These are phyloP conservation scores for Didymodactylos carnosus DNA, from an alignment of 2,888 invertebrate species.

Conservation along the genomic window DNA sequence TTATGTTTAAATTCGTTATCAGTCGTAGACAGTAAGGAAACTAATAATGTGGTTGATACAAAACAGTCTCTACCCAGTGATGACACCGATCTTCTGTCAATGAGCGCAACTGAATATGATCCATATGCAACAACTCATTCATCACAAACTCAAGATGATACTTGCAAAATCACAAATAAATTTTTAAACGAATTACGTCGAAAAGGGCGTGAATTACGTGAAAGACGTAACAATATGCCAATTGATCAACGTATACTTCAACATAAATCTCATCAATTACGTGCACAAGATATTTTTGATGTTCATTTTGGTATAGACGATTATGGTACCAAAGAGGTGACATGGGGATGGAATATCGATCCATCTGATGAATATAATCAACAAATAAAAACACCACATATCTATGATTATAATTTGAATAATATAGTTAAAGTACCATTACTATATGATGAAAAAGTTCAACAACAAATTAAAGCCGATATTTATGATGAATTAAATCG, in stretches of 20 bases:
- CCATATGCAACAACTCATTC: neutral
- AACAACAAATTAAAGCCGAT: neutral
- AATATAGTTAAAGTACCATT: neutral
- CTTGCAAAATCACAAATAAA: neutral
- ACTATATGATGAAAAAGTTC: neutral
- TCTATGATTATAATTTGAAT: neutral
- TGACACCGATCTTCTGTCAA: neutral
- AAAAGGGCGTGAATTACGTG: neutral
- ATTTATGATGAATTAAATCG: neutral
- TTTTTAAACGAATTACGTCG: neutral
- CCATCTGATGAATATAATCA: too few species aligned
- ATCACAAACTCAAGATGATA: neutral
- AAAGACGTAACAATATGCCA: neutral
- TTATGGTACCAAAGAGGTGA: too few species aligned
- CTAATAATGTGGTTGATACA: too few species aligned
- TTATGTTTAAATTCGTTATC: too few species aligned
- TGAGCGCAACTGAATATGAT: neutral
- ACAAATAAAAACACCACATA: too few species aligned
- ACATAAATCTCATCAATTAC: neutral
- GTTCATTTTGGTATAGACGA: neutral
- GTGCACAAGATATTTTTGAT: neutral
- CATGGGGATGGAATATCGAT: too few species aligned
- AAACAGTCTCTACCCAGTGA: too few species aligned
- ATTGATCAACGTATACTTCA: neutral
- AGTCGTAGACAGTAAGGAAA: too few species aligned